Evolutionary conservation across 2,113 vertebrate genomes (phyloP), one percentile per base, ranked within the genome.

Genomic region (Cyanistes caeruleus): DNA sequence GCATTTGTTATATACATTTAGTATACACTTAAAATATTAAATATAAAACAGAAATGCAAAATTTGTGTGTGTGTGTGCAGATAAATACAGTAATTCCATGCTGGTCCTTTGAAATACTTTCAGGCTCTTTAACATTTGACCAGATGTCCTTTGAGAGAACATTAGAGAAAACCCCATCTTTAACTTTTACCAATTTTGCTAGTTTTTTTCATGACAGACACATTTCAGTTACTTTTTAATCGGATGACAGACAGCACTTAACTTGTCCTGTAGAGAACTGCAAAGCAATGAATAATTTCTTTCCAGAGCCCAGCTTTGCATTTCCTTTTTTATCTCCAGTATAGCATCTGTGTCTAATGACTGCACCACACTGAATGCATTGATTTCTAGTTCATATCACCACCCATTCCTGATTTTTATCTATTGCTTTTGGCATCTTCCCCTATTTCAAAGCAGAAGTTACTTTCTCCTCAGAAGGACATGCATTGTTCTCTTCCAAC

Each of bases 271-370:
- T 33, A 80, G 28, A 93, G 46, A 63, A 85, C n/a, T 83, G 70
- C 77, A 89, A 80, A 82, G 65, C 0, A 0, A 87, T 88, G 37
- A 92, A 73, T 70, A 94, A 93, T 92, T 96, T 91, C 52, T 95
- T 82, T 84, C 49, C 74, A 72, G 58, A 84, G 84, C 39, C 52
- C 58, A 87, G 70, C 49, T 94, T 79, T 92, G 62, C 91, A 91
- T 68, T 95, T 92, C 60, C 74, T 60, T 89, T 95, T 96, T 87
- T 94, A 82, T 76, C 74, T 84, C 52, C 65, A 87, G 52, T 67
- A 77, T 11, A 87, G 79, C 76, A 89, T 72, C 77, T 59, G n/a
- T 48, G 55, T 82, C 62, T 87, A 87, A 72, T 60, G 58, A 81
- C 65, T 84, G 44, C n/a, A 89, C 16, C 39, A 67, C 58, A 43